Base-by-base conservation (phyloP, 2,113 vertebrate species). In the Epinephelus fuscoguttatus region DNA sequence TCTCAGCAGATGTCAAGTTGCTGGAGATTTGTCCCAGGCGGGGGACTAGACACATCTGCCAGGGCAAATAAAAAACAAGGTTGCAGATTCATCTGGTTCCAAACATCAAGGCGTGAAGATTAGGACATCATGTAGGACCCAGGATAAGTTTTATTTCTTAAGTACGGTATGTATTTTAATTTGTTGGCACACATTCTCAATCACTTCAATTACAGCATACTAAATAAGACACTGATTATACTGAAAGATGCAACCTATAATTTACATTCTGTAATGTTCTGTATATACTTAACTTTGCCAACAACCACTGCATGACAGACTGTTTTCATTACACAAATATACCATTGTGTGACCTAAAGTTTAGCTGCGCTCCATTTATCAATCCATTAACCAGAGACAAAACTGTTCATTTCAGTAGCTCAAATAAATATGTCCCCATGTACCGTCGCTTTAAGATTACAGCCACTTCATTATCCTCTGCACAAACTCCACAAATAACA, bases 401-500 rank as follows among this genome's bases (percentile, higher is more conserved):
- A 53, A 70, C 9, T 61, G 66, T 77, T 67, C 18, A 63, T 75
- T 66, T 69, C 10, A 69, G 53, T 33, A 7, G 70, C 37, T 80
- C 17, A 55, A 72, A 75, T 64, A 66, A 79, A 84, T 4, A 66
- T 55, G 12, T 74, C 9, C 12, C 13, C 50, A 27, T 10, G 11
- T 66, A 67, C 75, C 14, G 21, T 63, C 42, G 23, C 69, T 73
- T 75, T 19, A 33, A 45, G 15, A 55, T 67, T 75, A 30, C 15
- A 73, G 23, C 49, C 27, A 21, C 21, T 8, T 82, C 52, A 77
- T 75, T 80, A 70, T 68, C 64, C 56, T 7, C 27, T 61, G 76
- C 50, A 70, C 59, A 70, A 78, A 70, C 45, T 49, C 4, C 25
- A 70, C 50, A 76, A 83, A 74, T 42, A 90, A 75, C 50, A 62